Evolutionary conservation across 1,140 invertebrate genomes (phyloP), one percentile per base, ranked within the genome.

Genomic region (Temnothorax curvispinosus): DNA sequence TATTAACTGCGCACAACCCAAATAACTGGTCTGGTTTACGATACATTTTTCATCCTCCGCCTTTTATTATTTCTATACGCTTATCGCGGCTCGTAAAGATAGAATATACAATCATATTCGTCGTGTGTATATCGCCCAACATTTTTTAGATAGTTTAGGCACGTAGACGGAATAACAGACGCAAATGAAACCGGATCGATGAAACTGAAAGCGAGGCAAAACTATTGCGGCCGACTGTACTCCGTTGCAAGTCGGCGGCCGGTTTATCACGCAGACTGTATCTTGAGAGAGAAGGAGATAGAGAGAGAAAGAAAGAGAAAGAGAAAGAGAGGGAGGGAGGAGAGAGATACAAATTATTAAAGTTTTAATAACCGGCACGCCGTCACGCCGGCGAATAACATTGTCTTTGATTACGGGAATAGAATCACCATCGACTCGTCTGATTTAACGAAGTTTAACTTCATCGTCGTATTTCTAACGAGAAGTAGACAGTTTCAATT

Each of bases 271-370:
- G 32, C 35, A 1, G 89, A 69, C 88, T 92, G 89, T 92, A 92
- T 89, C 69, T 75, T 58, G 38, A 58, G 9, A 38, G 47, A 71
- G 62, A 15, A 27, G 18, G 21, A 21, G 41, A 67, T 18, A 44
- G 62, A 65, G 1, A 35, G 32, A 27, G 21, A 21, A n/a, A n/a
- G 38, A 58, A 5, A 38, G 47, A 71, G 62, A 15, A 27, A 32
- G 21, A 21, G 41, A 67, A 35, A 44, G 62, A 65, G 4, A 35
- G 32, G 15, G 15, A n/a, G 18, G 1, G 64, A 15, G 35, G 6
- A 60, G 64, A 86, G 76, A 92, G 91, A 92, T 91, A 92, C 89
- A 91, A 92, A 93, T 92, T 91, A 92, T 93, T 91, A 93, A 93
- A 93, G 88, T 93, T 93, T 92, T 93, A 92, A 93, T 93, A 92